These are phyloP conservation scores for Calameuta filiformis DNA, from an alignment of 2,888 invertebrate species.

Conservation along the genomic window DNA sequence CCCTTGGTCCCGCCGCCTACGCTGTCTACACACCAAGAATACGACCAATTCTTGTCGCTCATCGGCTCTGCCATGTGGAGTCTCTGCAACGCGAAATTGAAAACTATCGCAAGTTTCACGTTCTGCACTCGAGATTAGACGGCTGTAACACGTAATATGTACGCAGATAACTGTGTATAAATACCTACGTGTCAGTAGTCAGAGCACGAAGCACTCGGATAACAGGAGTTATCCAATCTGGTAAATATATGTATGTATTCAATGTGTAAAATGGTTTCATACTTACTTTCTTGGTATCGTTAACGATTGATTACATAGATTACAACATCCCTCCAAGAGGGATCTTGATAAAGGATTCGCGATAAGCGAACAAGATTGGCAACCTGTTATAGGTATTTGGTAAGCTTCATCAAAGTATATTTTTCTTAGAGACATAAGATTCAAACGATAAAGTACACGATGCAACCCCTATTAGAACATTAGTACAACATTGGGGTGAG, in stretches of 20 bases:
- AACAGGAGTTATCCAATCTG: not conserved
- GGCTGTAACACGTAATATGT: not conserved
- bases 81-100: constrained; percentile 44
- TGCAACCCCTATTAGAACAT: not conserved
- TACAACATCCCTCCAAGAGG: not conserved
- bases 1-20: constrained; percentile 31
- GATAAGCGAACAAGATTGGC: not conserved
- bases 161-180: not conserved
- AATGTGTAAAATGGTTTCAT: not conserved
- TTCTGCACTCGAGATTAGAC: constrained; percentile 9
- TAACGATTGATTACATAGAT: not conserved
- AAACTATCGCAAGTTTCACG: constrained; percentile 40
- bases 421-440: not conserved
- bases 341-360: not conserved
- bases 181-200: not conserved
- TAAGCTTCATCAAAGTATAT: not conserved
- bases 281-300: not conserved
- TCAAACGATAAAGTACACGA: not conserved
- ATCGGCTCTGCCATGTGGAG: not conserved
- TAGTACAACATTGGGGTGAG: not conserved
- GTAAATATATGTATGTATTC: not conserved
- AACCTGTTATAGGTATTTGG: not conserved
- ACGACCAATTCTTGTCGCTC: constrained; percentile 23
- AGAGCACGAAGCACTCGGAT: not conserved
- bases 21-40: constrained; percentile 29